Percentiles rank a stretch among this genome's conserved stretches.
phyloP scores from a whole-genome alignment of 2,113 vertebrate genomes.

The Sialia sialis region DNA sequence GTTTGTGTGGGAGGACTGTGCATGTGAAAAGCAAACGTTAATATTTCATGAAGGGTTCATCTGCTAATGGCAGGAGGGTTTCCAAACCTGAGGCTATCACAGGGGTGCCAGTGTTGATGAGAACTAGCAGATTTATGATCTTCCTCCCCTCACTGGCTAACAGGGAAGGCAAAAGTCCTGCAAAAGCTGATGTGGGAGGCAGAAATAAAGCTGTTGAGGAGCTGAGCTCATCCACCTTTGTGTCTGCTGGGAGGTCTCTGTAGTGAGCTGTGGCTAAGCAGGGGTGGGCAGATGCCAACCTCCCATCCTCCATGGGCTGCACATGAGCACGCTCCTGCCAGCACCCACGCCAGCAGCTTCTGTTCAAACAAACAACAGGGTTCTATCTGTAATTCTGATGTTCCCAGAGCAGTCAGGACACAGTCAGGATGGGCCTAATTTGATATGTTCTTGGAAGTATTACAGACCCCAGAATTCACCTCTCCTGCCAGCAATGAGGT shows the following conservation, averaged over 20 bases:
- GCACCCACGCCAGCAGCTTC: not conserved
- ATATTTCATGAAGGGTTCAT: conserved; percentile 1
- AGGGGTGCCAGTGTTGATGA: not conserved
- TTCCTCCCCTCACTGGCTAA: not conserved
- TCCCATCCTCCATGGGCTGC: not conserved
- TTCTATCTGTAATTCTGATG: not conserved
- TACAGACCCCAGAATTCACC: not conserved
- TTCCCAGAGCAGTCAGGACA: not conserved
- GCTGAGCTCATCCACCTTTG: not conserved
- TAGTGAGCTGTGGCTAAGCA: not conserved
- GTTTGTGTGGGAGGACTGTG: not conserved
- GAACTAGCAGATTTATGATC: not conserved
- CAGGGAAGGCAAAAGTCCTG: not conserved
- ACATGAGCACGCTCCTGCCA: rapidly evolving
- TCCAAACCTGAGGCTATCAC: not conserved
- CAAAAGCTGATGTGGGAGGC: not conserved
- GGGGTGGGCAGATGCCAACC: not conserved
- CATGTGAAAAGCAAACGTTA: not conserved
- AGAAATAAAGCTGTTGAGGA: conserved; percentile 1
- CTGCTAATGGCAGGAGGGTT: not conserved
- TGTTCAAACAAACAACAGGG: not conserved
- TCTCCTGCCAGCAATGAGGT: not conserved
- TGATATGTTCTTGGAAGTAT: not conserved
- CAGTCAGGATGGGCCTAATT: not conserved
- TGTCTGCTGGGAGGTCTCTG: not conserved